These are phyloP conservation scores for Anastrepha ludens DNA, from an alignment of 1,140 invertebrate species.

Conservation along the genomic window DNA sequence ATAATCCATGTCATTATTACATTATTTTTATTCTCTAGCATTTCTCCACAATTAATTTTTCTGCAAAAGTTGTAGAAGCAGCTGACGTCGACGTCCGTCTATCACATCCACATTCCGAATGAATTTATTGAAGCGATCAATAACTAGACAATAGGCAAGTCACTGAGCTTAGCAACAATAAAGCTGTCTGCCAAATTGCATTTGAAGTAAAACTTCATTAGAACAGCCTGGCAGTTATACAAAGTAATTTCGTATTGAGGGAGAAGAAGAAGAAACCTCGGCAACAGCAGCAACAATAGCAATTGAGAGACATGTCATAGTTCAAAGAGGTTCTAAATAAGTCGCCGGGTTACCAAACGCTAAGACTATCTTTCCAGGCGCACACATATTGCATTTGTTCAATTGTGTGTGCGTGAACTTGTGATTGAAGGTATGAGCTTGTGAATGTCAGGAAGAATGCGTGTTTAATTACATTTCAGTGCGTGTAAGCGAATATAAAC, in stretches of 20 bases:
- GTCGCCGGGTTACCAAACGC: background rate
- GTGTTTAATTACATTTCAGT: constrained; percentile 47
- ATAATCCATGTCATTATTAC: too few species aligned
- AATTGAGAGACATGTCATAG: background rate
- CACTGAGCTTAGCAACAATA: background rate
- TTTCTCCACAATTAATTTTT: background rate
- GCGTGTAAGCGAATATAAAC: background rate
- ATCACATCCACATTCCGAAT: background rate
- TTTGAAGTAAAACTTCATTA: constrained; percentile 26
- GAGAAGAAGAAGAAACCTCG: background rate
- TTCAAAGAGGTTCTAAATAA: constrained; percentile 5
- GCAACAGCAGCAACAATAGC: background rate
- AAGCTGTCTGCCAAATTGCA: constrained; percentile 39
- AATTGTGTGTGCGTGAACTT: background rate
- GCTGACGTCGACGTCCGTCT: background rate
- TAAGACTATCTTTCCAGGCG: background rate
- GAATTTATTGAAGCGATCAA: background rate
- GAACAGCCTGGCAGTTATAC: background rate
- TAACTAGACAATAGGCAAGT: background rate
- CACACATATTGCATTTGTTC: too few species aligned
- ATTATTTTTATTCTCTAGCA: too few species aligned
- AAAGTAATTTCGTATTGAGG: background rate
- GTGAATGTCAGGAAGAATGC: constrained; percentile 19
- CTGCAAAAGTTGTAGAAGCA: background rate
- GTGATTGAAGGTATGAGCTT: constrained; percentile 17